phyloP scores from a whole-genome alignment of 2,888 invertebrate species.

The Drosophila gaucha region DNA sequence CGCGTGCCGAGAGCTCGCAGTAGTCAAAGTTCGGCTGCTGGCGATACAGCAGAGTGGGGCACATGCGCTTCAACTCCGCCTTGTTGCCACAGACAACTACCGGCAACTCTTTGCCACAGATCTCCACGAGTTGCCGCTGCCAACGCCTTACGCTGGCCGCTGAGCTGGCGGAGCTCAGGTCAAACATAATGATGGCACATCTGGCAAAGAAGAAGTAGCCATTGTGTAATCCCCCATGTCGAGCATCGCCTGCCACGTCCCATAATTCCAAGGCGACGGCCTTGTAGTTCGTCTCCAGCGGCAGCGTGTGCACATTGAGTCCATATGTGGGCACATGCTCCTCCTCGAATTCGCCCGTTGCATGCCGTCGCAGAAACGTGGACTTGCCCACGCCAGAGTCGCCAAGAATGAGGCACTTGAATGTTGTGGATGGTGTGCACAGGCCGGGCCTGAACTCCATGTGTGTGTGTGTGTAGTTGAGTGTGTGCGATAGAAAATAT shows the following conservation, averaged over 20 bases:
- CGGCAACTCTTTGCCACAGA: conserved; percentile 34
- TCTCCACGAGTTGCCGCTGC: conserved; percentile 10
- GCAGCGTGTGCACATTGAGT: conserved; percentile 29
- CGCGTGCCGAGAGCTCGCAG: conserved; percentile 31
- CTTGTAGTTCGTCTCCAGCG: conserved; percentile 40
- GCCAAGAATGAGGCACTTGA: conserved; percentile 37
- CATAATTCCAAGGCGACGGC: conserved; percentile 23
- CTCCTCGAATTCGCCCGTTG: conserved; percentile 30
- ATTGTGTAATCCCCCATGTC: conserved; percentile 15
- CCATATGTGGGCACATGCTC: conserved; percentile 29
- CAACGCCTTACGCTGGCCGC: conserved; percentile 29
- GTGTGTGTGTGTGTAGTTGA: too few species aligned
- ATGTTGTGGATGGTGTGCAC: not conserved
- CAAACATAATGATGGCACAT: conserved; percentile 42
- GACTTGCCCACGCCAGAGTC: conserved; percentile 44
- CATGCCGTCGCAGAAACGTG: conserved; percentile 31
- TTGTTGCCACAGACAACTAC: conserved; percentile 45
- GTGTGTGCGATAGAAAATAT: not conserved
- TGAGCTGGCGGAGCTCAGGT: conserved; percentile 18
- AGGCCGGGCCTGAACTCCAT: conserved; percentile 21
- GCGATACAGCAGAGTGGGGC: not conserved
- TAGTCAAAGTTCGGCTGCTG: conserved; percentile 24
- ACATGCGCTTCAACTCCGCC: conserved; percentile 38
- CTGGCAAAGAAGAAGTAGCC: conserved; percentile 38
- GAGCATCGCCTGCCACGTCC: conserved; percentile 35